Percentiles rank a stretch among this genome's conserved stretches.
These are phyloP conservation scores for Denticeps clupeoides DNA, from an alignment of 2,797 vertebrate species.

Conservation along the genomic window DNA sequence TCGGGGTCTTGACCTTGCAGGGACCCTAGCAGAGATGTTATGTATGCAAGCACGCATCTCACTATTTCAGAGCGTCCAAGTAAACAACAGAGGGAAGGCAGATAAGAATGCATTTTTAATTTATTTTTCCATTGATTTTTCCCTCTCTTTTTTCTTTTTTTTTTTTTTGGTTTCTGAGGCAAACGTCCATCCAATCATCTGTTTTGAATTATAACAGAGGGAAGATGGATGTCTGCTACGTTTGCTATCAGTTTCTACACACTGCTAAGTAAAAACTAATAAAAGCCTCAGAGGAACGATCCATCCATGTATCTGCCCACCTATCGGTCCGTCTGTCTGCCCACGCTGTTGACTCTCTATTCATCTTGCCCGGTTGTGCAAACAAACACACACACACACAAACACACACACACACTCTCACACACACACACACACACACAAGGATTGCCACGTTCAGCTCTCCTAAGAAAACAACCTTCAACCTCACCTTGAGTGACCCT, in stretches of 20 bases:
- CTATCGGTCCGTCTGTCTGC: too few relatives aligned
- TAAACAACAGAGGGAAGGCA: neutral
- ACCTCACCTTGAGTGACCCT: too few relatives aligned
- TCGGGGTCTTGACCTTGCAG: too few relatives aligned
- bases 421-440: neutral
- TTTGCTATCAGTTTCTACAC: too few relatives aligned
- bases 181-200: neutral
- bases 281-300: too few relatives aligned
- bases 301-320: too few relatives aligned
- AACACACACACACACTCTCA: neutral
- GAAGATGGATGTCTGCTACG: too few relatives aligned
- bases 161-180: neutral
- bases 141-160: neutral
- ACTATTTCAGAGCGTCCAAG: neutral
- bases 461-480: too few relatives aligned
- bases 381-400: neutral
- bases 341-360: neutral
- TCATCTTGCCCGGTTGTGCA: neutral
- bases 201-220: neutral
- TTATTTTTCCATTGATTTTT: constrained; percentile 3
- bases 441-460: too few relatives aligned
- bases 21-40: too few relatives aligned
- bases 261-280: too few relatives aligned
- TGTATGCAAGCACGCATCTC: neutral
- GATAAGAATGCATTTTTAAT: neutral